phyloP scores from a whole-genome alignment of 1,140 invertebrate genomes.

The Oppia nitens region DNA sequence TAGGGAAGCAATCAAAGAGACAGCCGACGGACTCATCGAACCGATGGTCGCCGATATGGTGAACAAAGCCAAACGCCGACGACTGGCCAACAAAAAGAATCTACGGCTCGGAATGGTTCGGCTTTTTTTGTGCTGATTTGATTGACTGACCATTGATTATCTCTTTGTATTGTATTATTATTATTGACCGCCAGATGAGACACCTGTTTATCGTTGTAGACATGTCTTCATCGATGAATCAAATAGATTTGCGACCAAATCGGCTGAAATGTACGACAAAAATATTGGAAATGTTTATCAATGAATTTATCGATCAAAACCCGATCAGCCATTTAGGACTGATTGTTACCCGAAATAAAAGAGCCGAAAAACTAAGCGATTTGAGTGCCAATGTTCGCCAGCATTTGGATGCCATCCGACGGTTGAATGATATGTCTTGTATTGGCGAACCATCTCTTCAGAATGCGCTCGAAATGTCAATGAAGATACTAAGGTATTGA shows the following conservation, averaged over 20 bases:
- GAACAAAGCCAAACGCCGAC: slow-evolving; percentile 62
- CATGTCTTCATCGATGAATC: slow-evolving; percentile 78
- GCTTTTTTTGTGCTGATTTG: too few species aligned
- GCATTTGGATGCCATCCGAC: slow-evolving; percentile 30
- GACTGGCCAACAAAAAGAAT: slow-evolving; percentile 48
- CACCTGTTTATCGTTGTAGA: slow-evolving; percentile 83
- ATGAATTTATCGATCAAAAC: slow-evolving; percentile 96
- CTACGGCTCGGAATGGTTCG: slow-evolving; percentile 74
- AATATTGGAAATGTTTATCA: slow-evolving; percentile 68
- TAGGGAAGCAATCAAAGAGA: slow-evolving; percentile 92
- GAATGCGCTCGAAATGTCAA: slow-evolving; percentile 75
- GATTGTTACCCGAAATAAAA: slow-evolving; percentile 75
- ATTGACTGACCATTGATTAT: too few species aligned
- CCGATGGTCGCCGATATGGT: slow-evolving; percentile 74
- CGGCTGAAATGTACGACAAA: slow-evolving; percentile 71
- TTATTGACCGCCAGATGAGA: slow-evolving; percentile 69
- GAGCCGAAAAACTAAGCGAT: slow-evolving; percentile 78
- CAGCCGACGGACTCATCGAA: slow-evolving; percentile 77
- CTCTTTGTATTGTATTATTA: too few species aligned
- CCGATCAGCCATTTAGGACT: slow-evolving; percentile 92
- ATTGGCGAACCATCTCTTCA: slow-evolving; percentile 84
- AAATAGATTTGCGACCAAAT: slow-evolving; percentile 89
- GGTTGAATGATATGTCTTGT: slow-evolving; percentile 29
- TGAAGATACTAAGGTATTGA: slow-evolving; percentile 50
- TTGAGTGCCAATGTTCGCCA: slow-evolving; percentile 37